These are phyloP conservation scores for Leptopilina drosophilae DNA, from an alignment of 2,888 invertebrate species.

Conservation along the genomic window DNA sequence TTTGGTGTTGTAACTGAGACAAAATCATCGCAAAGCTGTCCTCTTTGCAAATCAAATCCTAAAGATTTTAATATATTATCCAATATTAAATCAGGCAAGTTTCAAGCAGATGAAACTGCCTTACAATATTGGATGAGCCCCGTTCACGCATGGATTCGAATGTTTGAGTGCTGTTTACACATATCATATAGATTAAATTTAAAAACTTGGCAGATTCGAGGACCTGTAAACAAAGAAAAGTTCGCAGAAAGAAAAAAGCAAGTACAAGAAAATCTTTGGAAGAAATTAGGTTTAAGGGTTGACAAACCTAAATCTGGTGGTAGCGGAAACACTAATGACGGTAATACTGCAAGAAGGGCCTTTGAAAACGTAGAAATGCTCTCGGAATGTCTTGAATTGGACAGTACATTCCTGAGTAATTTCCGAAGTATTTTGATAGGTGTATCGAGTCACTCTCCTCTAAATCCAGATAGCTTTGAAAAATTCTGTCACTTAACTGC, in stretches of 20 bases:
- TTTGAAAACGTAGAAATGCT: slow-evolving; percentile 27
- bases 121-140: slow-evolving; percentile 16
- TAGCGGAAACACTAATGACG: slow-evolving; percentile 34
- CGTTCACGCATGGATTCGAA: slow-evolving; percentile 40
- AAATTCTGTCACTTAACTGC: slow-evolving; percentile 28
- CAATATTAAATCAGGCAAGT: slow-evolving; percentile 25
- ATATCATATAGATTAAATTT: slow-evolving; percentile 35
- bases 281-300: slow-evolving; percentile 37
- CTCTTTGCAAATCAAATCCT: slow-evolving; percentile 24
- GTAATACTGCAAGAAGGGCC: slow-evolving; percentile 31
- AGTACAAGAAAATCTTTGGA: slow-evolving; percentile 38
- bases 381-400: slow-evolving; percentile 30
- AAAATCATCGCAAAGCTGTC: slow-evolving; percentile 29
- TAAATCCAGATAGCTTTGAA: slow-evolving; percentile 18
- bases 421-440: slow-evolving; percentile 3
- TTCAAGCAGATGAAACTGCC: slow-evolving; percentile 18
- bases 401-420: slow-evolving; percentile 14
- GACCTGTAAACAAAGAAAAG: slow-evolving; percentile 24
- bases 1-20: slow-evolving; percentile 9
- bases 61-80: slow-evolving; percentile 41
- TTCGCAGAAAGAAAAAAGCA: slow-evolving; percentile 37
- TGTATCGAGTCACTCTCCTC: not conserved
- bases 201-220: slow-evolving; percentile 34
- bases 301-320: slow-evolving; percentile 41
- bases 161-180: slow-evolving; percentile 33